Percentiles rank a stretch among this genome's conserved stretches.
Conservation (phyloP, 2,113 vertebrate genomes). For the Labeo catla region DNA sequence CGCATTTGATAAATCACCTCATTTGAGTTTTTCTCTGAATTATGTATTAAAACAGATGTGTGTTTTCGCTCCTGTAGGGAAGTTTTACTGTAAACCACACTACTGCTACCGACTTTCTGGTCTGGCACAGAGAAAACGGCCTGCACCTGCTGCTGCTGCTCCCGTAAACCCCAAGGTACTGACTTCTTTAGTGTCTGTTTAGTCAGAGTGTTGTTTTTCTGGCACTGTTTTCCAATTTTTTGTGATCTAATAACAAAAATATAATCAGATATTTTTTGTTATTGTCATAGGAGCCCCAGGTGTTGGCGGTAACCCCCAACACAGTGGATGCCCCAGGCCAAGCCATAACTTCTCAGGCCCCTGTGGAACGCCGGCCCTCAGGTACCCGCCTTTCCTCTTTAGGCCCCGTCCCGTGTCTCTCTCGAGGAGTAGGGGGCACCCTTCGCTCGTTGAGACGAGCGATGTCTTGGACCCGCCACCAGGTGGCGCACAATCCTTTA, state of each 20-base stretch:
- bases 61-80: slow-evolving; percentile 77
- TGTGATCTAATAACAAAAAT: neutral
- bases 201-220: neutral
- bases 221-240: neutral
- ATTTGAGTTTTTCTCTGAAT: neutral
- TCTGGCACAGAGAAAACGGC: slow-evolving; percentile 92
- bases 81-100: slow-evolving; percentile 99
- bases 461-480: slow-evolving; percentile 85
- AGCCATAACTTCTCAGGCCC: slow-evolving; percentile 62
- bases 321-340: slow-evolving; percentile 78
- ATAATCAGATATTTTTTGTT: neutral
- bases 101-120: slow-evolving; percentile 94
- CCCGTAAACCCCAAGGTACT: slow-evolving; percentile 84
- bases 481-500: slow-evolving; percentile 86
- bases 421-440: slow-evolving; percentile 75
- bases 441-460: slow-evolving; percentile 80
- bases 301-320: slow-evolving; percentile 67
- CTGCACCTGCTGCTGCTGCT: slow-evolving; percentile 78
- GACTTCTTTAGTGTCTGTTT: neutral
- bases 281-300: slow-evolving; percentile 80
- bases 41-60: neutral
- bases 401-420: slow-evolving; percentile 77
- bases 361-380: slow-evolving; percentile 84
- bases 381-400: slow-evolving; percentile 91
- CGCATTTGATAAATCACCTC: neutral